Evolutionary conservation across 2,113 vertebrate species (phyloP), one percentile per base, ranked within the genome.

Genomic region (Neofelis nebulosa): DNA sequence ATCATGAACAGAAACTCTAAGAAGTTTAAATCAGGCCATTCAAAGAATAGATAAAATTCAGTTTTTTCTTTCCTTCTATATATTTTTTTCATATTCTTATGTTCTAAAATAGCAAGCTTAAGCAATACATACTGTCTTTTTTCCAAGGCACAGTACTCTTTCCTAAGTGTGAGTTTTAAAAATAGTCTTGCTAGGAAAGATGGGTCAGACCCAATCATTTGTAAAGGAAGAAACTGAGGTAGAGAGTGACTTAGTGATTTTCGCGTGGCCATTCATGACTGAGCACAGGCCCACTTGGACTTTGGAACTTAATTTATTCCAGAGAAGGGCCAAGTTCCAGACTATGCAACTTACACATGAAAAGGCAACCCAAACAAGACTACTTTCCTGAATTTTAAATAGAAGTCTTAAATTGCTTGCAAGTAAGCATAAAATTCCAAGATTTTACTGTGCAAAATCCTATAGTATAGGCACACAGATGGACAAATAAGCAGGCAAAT

Each of bases 351-450:
- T 98, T 94, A 89, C 88, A 98, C 97, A 97, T 96, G 94, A 97
- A 91, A 98, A 97, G 90, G 94, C 97, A 97, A 94, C 97, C 97
- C 98, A 98, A 98, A 98, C 95, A 98, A 97, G 96, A 95, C 93
- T 94, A 94, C 92, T 98, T 97, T 95, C 80, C 89, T 96, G 94
- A 97, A 98, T 98, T 98, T 98, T 98, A 98, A 98, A 94, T 92
- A 98, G 97, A 96, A 96, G 80, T 78, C 92, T 97, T 94, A 96
- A 98, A 97, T 96, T 97, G 89, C 95, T 97, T 92, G 69, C 93
- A 96, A 97, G 94, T 94, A 97, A 97, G 95, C 96, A 92, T 80
- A 97, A 96, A 97, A 94, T 92, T 95, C 69, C 84, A 90, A 98
- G 83, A 96, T 97, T 78, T 95, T 83, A 90, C 96, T 96, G 36